phyloP scores from a whole-genome alignment of 1,140 invertebrate genomes.

The Platyura marginata region DNA sequence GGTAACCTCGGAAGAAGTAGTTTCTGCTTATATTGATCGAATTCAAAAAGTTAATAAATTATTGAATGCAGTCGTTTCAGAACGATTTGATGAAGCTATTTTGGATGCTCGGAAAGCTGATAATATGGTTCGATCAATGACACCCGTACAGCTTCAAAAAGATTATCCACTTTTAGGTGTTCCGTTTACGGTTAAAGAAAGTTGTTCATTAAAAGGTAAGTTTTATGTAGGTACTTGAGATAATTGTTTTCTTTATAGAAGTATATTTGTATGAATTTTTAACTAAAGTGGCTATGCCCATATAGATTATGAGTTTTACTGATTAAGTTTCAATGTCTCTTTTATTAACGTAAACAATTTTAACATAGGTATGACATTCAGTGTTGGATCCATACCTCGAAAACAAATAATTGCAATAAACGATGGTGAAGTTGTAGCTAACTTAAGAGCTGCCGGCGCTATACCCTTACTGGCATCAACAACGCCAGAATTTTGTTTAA shows the following conservation, averaged over 20 bases:
- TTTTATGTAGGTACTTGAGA: too few species aligned
- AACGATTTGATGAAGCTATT: conserved; percentile 45
- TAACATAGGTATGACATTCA: conserved; percentile 44
- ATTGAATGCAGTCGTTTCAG: conserved; percentile 56
- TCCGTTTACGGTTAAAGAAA: conserved; percentile 62
- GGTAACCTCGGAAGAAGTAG: conserved; percentile 40
- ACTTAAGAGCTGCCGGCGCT: conserved; percentile 45
- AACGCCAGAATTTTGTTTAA: conserved; percentile 58
- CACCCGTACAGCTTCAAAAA: conserved; percentile 20
- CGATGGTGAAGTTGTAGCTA: conserved; percentile 40
- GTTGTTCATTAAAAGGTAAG: conserved; percentile 42
- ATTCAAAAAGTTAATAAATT: conserved; percentile 49
- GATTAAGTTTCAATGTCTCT: too few species aligned
- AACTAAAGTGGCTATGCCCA: not conserved
- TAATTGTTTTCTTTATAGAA: too few species aligned
- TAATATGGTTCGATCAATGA: conserved; percentile 30
- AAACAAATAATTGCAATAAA: conserved; percentile 31
- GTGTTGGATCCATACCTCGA: conserved; percentile 38
- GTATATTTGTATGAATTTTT: too few species aligned
- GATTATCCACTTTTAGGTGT: conserved; percentile 50
- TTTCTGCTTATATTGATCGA: conserved; percentile 42
- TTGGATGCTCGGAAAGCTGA: conserved; percentile 46
- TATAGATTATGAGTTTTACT: too few species aligned
- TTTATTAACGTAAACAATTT: too few species aligned
- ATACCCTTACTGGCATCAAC: conserved; percentile 65